Conservation (phyloP, 2,797 vertebrate species). For the Danio albolineatus region DNA sequence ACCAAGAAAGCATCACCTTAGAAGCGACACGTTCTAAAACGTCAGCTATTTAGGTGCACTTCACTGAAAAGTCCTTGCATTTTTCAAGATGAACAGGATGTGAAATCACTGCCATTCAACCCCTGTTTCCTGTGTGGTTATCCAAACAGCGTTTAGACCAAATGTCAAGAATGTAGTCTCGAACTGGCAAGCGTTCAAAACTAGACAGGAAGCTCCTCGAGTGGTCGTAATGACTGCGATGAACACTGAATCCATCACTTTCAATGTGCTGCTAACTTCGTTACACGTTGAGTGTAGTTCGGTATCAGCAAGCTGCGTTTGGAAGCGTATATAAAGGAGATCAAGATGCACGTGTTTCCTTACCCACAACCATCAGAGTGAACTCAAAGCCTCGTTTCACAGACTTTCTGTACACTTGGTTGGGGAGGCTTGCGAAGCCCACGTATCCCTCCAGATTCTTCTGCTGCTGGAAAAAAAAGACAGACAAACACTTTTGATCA, state of each 20-base stretch:
- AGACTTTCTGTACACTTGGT: conserved; percentile 99
- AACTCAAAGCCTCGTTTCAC: conserved; percentile 99
- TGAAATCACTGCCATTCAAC: conserved; percentile 63
- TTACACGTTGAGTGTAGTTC: neutral
- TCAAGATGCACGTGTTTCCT: conserved; percentile 63
- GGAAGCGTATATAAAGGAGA: neutral
- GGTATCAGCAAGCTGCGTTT: neutral
- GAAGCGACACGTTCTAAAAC: neutral
- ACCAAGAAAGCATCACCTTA: neutral
- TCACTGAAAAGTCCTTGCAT: conserved; percentile 16
- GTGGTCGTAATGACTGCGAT: neutral
- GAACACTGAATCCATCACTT: neutral
- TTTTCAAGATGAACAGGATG: conserved; percentile 59
- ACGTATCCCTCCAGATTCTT: conserved; percentile 99
- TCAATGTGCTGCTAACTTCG: neutral
- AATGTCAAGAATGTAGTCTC: conserved; percentile 55
- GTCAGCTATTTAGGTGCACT: conserved; percentile 5
- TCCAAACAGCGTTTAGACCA: conserved; percentile 49
- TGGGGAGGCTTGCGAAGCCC: conserved; percentile 98
- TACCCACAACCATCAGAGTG: conserved; percentile 99
- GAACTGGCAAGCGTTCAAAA: conserved; percentile 47
- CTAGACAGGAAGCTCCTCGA: conserved; percentile 52
- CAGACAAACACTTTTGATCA: conserved; percentile 36
- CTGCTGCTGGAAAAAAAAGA: conserved; percentile 86
- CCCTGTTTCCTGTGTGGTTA: conserved; percentile 59